Evolutionary conservation across 1,140 invertebrate genomes (phyloP).

Genomic region (Rhopalosiphum maidis): DNA sequence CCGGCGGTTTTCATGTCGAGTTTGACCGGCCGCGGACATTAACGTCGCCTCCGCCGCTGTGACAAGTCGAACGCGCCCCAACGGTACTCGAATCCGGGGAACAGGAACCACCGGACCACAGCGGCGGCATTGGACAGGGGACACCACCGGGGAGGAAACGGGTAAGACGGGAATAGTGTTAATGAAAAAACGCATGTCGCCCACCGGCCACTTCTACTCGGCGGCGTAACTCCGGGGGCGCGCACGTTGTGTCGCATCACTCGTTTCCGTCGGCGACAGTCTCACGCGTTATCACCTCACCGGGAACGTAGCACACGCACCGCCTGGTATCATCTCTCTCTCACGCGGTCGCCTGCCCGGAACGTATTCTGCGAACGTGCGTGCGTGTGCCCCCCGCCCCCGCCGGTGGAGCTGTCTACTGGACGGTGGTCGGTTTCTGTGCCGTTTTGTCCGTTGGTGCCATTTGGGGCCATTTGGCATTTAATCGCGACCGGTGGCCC

Average conservation of each 20-base stretch:
- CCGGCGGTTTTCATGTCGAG: constrained; percentile 12
- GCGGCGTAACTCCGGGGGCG: not conserved
- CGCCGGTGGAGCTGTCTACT: not conserved
- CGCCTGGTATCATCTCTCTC: not conserved
- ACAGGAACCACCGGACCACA: constrained; percentile 1
- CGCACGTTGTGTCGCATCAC: not conserved
- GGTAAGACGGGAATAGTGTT: not conserved
- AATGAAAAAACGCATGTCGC: not conserved
- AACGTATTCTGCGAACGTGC: not conserved
- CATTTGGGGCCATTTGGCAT: not conserved
- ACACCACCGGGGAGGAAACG: not conserved
- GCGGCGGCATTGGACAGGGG: constrained; percentile 35
- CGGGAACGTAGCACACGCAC: not conserved
- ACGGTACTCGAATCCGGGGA: not conserved
- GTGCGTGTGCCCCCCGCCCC: not conserved
- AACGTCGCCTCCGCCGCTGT: constrained; percentile 7
- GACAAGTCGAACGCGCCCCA: constrained; percentile 30
- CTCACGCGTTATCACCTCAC: not conserved
- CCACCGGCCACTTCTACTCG: not conserved
- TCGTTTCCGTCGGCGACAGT: not conserved
- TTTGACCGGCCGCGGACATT: not conserved
- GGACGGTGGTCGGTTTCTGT: no score
- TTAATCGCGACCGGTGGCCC: not conserved
- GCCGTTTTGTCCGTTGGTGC: no score
- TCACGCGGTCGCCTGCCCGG: not conserved